Evolutionary conservation across 2,113 vertebrate species (phyloP).

Genomic region (Procapra przewalskii): DNA sequence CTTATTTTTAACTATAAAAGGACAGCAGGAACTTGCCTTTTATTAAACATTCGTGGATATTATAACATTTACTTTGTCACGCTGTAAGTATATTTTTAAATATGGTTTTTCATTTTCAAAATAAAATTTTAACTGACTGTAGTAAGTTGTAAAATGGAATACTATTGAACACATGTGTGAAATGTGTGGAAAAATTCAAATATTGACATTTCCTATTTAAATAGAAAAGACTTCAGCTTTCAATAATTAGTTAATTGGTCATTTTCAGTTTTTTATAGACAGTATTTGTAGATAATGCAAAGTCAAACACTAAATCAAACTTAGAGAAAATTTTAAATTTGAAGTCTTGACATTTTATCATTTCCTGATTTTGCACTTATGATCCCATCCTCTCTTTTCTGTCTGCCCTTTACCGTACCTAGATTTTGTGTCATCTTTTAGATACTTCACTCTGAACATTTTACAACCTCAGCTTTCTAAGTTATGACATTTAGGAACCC

Average conservation of each 20-base stretch:
- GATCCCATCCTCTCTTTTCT: neutral
- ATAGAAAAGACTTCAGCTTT: slow-evolving; percentile 16
- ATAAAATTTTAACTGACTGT: slow-evolving; percentile 29
- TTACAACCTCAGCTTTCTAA: slow-evolving; percentile 3
- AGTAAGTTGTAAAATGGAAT: neutral
- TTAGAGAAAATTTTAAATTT: slow-evolving; percentile 31
- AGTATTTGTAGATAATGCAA: neutral
- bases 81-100: slow-evolving; percentile 46
- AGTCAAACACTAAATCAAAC: neutral
- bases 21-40: slow-evolving; percentile 56
- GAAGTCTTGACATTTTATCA: neutral
- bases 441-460: neutral
- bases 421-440: neutral
- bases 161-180: neutral
- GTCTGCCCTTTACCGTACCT: neutral
- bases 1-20: slow-evolving; percentile 70
- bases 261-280: slow-evolving; percentile 2
- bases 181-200: slow-evolving; percentile 41
- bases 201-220: neutral
- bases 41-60: slow-evolving; percentile 47
- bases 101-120: slow-evolving; percentile 51
- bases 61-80: slow-evolving; percentile 54
- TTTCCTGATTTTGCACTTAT: neutral
- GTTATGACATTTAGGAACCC: neutral
- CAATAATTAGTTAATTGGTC: slow-evolving; percentile 31